A percentile compares a stretch with the other conserved stretches of the same genome.
These are phyloP conservation scores for Troilus luridus DNA, from an alignment of 2,888 invertebrate genomes.

Conservation along the genomic window DNA sequence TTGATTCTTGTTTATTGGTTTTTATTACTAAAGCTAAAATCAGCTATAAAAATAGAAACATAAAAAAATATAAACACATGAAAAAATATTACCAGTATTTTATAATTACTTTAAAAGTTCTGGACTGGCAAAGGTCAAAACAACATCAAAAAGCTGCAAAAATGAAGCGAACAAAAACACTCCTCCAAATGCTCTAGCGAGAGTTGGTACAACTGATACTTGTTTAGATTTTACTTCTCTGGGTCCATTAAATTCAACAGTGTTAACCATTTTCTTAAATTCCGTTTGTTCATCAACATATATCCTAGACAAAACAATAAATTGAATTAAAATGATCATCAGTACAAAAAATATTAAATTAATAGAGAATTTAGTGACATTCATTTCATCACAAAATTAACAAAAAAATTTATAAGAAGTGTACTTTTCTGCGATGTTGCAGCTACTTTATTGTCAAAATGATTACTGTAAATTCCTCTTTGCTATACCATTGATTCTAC, in stretches of 20 bases:
- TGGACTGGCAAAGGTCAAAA: slow-evolving; percentile 91
- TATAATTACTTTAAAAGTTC: slow-evolving; percentile 79
- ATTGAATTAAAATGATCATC: background rate
- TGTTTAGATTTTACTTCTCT: slow-evolving; percentile 68
- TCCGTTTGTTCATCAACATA: background rate
- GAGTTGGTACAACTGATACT: slow-evolving; percentile 87
- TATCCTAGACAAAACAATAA: background rate
- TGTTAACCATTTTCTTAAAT: background rate
- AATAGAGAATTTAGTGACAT: background rate
- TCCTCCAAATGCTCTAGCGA: slow-evolving; percentile 89
- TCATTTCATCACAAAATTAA: background rate
- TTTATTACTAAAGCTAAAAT: background rate
- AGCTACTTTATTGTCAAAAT: no score
- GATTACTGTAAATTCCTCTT: no score
- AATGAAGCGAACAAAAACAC: slow-evolving; percentile 89
- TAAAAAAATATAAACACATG: background rate
- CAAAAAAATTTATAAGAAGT: background rate
- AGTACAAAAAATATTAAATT: background rate
- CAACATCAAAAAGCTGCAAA: slow-evolving; percentile 86
- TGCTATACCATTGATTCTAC: no score
- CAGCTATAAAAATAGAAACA: background rate
- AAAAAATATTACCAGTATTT: background rate
- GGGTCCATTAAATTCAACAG: background rate
- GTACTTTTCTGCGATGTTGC: no score
- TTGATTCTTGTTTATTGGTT: no score